Evolutionary conservation across 2,888 invertebrate species (phyloP), one percentile per base, ranked within the genome.

Genomic region (Clitarchus hookeri): DNA sequence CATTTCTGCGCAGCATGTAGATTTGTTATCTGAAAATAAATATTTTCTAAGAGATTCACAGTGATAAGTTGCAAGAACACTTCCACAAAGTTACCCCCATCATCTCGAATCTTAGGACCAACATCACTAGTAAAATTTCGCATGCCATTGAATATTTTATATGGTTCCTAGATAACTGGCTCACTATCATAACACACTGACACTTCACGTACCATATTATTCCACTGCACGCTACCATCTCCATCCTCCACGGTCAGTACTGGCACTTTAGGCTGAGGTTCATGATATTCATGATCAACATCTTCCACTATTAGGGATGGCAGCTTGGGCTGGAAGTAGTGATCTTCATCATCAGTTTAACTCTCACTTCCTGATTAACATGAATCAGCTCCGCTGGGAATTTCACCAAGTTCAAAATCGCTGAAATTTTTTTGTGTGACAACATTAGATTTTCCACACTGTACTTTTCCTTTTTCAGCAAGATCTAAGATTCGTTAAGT

Each of bases 1-100:
- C n/a, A n/a, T 84, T 65, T 77, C 23, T 85, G 85, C 19, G 26
- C 48, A 44, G 80, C 79, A 44, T 79, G 79, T 13, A 85, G 26
- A 44, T 85, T 85, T 44, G 85, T n/a, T n/a, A n/a, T 85, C 13
- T 85, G 85, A 85, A 44, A 65, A 25, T 23, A 26, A 25, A 84
- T 25, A 27, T 84, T 19, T 25, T 84, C 27, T 65, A 84, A 26
- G 11, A 65, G 77, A 65, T 84, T n/a, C 44, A 84, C 25, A 44
- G 84, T 11, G 84, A 84, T 44, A 84, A 44, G 84, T 84, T 44
- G 44, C 19, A 84, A 44, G 48, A 84, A 84, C 44, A 84, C 12
- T 11, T 84, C 48, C 19, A 48, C 23, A 9, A 44, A 13, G n/a
- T 19, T 84, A 44, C 9, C 44, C 9, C 12, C 44, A 44, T 84